Evolutionary conservation across 2,797 vertebrate genomes (phyloP).

Genomic region (Acropternis orthonyx): DNA sequence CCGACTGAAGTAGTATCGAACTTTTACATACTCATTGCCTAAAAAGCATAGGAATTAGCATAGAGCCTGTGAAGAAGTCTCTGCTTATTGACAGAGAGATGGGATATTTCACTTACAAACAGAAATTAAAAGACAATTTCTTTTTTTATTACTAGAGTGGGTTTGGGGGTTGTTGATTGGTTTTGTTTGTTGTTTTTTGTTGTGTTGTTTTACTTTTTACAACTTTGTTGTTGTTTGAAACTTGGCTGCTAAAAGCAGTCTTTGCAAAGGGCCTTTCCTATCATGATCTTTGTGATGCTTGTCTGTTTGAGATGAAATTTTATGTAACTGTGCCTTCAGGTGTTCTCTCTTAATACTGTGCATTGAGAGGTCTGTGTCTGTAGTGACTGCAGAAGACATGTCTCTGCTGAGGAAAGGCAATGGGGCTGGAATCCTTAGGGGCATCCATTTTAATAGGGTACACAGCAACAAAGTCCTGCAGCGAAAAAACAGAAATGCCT

Average conservation of each 20-base stretch:
- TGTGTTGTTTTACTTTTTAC: background rate
- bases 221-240: background rate
- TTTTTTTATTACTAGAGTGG: background rate
- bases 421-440: background rate
- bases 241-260: background rate
- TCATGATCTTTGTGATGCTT: background rate
- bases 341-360: background rate
- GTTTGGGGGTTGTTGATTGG: too few species aligned
- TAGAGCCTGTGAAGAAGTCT: background rate
- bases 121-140: background rate
- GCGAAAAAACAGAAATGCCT: fast-evolving
- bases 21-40: background rate
- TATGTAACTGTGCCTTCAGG: background rate
- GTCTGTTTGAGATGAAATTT: background rate
- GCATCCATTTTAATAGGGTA: background rate
- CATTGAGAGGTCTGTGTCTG: background rate
- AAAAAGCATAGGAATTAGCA: background rate
- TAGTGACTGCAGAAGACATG: background rate
- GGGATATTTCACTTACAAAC: background rate
- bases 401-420: background rate
- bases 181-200: background rate
- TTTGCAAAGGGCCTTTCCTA: background rate
- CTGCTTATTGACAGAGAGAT: background rate
- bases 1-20: background rate
- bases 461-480: background rate